Evolutionary conservation across 2,888 invertebrate species (phyloP), one percentile per base, ranked within the genome.

Genomic region (Chironomus riparius): DNA sequence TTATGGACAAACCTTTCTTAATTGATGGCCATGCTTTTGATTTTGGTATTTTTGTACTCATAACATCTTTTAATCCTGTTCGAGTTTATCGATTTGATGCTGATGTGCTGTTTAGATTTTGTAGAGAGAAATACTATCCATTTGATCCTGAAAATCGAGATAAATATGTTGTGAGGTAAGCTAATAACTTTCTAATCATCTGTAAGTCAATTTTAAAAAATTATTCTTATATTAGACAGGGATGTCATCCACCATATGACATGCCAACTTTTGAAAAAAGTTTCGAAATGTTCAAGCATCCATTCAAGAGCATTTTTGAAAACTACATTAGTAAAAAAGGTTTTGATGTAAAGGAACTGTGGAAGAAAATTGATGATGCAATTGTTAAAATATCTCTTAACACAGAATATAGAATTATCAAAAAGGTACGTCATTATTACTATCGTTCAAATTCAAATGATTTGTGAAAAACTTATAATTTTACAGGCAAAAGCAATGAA

Each of bases 281-380:
- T 75, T 91, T 91, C 81, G 86, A 86, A 0, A 86, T 87, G 0
- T 82, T 91, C 56, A 91, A 91, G 3, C 90, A 90, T 80, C 88
- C 91, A 2, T 93, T 94, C 91, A 92, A 91, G 81, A 91, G 92
- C 76, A 87, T 92, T 4, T 90, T 97, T 78, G 91, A 94, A 81
- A 87, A 90, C 4, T 91, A 90, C 79, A 85, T 88, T 2, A 83
- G 83, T 77, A 85, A 86, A 4, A 83, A 22, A 21, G 56, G 56
- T 18, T 22, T 22, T 13, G n/a, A 50, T 24, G 21, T 50, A 0
- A 21, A 56, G 2, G 50, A 22, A 7, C 24, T 71, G 6, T 24
- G 50, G 50, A 24, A 3, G 24, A 71, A 50, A 50, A 28, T 71
- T 24, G 71, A 71, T 10, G 28, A 71, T 12, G 50, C 56, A 15